A percentile compares a stretch with the other conserved stretches of the same genome.
Evolutionary conservation across 2,888 invertebrate genomes (phyloP).

Genomic region (Phania funesta): DNA sequence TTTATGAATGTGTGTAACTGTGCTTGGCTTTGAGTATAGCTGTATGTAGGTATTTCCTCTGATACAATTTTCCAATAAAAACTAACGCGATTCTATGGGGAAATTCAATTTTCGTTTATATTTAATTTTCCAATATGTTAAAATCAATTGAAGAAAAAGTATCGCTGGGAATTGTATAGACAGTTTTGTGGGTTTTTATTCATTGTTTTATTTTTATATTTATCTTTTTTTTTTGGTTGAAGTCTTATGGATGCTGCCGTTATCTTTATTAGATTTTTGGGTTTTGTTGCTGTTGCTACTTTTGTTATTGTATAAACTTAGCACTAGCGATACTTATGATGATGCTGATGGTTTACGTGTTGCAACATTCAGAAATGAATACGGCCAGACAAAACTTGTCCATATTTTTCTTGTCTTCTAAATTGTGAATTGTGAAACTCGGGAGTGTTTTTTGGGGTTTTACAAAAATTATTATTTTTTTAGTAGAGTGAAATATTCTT

Average conservation of each 20-base stretch:
- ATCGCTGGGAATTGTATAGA: constrained; percentile 65
- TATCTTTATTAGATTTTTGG: not conserved
- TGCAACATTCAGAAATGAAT: not conserved
- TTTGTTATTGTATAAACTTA: not conserved
- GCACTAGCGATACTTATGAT: constrained; percentile 15
- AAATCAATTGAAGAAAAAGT: constrained; percentile 66
- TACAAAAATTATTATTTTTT: no score
- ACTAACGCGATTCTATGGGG: constrained; percentile 64
- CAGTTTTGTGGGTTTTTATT: constrained; percentile 58
- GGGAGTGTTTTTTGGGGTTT: no score
- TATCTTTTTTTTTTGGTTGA: not conserved
- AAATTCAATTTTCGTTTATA: constrained; percentile 68
- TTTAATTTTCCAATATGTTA: constrained; percentile 68
- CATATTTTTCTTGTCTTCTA: no score
- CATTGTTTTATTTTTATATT: constrained; percentile 1
- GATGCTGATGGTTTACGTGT: constrained; percentile 35
- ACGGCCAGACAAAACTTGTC: not conserved
- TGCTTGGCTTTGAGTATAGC: not conserved
- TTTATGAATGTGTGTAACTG: not conserved
- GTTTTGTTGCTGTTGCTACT: not conserved
- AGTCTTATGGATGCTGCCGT: not conserved
- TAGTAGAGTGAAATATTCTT: no score
- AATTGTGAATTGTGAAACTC: no score
- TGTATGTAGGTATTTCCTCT: not conserved
- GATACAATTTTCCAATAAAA: constrained; percentile 50